Conservation (phyloP, 1,140 invertebrate species). For the Pantala flavescens region DNA sequence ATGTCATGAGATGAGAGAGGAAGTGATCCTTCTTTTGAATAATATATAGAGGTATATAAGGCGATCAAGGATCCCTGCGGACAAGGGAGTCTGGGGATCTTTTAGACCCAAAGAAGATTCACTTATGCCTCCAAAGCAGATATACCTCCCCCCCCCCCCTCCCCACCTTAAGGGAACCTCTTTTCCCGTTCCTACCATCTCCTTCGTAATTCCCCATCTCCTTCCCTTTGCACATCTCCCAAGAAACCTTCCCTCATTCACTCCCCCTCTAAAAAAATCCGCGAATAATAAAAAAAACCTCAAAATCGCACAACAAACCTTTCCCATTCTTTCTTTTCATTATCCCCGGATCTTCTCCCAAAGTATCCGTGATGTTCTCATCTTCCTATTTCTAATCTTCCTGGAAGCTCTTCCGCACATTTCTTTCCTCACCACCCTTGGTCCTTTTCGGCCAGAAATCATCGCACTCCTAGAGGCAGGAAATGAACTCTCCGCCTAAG, state of each 20-base stretch:
- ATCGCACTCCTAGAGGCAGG: not conserved
- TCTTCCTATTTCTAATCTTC: no score
- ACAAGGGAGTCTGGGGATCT: not conserved
- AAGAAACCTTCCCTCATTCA: not conserved
- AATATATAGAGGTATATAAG: constrained; percentile 1
- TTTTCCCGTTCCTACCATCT: no score
- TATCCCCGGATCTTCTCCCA: no score
- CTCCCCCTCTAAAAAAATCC: not conserved
- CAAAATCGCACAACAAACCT: no score
- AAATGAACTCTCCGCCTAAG: not conserved
- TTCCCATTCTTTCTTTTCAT: no score
- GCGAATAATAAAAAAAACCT: no score
- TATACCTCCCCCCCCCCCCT: not conserved
- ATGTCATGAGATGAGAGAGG: not conserved
- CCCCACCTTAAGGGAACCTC: no score
- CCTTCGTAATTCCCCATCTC: not conserved
- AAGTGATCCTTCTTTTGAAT: not conserved
- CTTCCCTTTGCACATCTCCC: not conserved
- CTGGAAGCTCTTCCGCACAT: no score
- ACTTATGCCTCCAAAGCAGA: not conserved
- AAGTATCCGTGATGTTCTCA: no score
- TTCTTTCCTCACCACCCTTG: not conserved
- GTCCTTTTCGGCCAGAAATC: not conserved
- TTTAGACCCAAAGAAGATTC: not conserved
- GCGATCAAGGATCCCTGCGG: not conserved